Percentiles rank a stretch among this genome's conserved stretches.
Evolutionary conservation across 2,113 vertebrate species (phyloP).

Genomic region (Rhadina sibilatrix): DNA sequence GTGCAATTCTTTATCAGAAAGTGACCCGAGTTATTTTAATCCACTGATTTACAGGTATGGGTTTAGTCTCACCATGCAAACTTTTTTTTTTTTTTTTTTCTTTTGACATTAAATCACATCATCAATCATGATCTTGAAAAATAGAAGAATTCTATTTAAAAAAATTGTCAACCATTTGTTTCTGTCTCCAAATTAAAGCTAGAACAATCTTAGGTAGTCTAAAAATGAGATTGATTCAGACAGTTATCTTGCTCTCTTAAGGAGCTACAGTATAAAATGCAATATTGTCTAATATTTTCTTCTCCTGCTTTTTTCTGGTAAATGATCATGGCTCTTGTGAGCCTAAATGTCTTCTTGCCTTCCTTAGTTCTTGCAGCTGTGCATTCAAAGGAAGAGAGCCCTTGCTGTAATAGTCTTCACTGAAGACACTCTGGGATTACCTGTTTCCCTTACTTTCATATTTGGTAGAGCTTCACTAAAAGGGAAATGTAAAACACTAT

Average conservation of each 20-base stretch:
- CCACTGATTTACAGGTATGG: neutral
- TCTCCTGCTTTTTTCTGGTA: neutral
- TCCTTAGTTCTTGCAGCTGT: neutral
- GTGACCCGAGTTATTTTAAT: neutral
- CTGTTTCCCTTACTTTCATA: neutral
- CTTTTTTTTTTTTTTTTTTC: neutral
- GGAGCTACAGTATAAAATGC: neutral
- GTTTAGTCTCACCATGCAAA: neutral
- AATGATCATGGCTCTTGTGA: neutral
- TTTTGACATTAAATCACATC: neutral
- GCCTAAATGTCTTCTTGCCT: neutral
- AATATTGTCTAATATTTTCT: neutral
- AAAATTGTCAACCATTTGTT: neutral
- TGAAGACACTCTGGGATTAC: neutral
- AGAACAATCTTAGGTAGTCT: neutral
- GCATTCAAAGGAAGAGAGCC: neutral
- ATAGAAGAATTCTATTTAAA: neutral
- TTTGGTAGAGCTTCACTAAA: neutral
- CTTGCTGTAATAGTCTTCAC: neutral
- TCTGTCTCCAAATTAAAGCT: neutral
- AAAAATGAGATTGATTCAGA: neutral
- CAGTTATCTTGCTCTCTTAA: neutral
- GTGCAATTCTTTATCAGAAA: neutral
- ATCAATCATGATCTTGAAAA: neutral
- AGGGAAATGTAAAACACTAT: neutral